Evolutionary conservation across 1,140 invertebrate genomes (phyloP).

Genomic region (Scaptomyza graminum): DNA sequence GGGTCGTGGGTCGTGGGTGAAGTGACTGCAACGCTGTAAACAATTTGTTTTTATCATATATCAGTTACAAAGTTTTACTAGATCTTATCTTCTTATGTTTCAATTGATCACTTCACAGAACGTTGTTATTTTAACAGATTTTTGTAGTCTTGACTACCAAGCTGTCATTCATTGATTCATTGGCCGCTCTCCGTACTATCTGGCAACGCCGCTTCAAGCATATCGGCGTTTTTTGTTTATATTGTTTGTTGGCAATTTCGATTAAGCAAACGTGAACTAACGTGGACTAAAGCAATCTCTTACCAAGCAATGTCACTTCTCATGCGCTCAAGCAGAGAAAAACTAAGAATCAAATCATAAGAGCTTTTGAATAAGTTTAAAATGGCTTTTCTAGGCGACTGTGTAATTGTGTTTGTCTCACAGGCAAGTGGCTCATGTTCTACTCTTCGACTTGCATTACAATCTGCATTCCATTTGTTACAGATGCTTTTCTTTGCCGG

Average conservation of each 20-base stretch:
- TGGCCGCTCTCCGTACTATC: background rate
- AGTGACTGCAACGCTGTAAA: background rate
- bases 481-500: conserved; percentile 97
- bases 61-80: background rate
- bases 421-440: conserved; percentile 85
- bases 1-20: background rate
- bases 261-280: conserved; percentile 12
- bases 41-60: background rate
- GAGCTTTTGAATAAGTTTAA: conserved; percentile 33
- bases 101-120: background rate
- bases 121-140: background rate
- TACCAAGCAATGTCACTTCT: conserved; percentile 54
- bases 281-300: conserved; percentile 12
- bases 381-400: conserved; percentile 89
- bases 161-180: background rate
- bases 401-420: conserved; percentile 88
- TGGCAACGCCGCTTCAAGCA: conserved; percentile 24
- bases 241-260: conserved; percentile 51
- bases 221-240: conserved; percentile 52
- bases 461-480: background rate
- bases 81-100: background rate
- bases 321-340: conserved; percentile 11
- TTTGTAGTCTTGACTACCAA: background rate
- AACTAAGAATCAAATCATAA: conserved; percentile 35
- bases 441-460: background rate